A percentile compares a stretch with the other conserved stretches of the same genome.
These are phyloP conservation scores for Crocuta crocuta DNA, from an alignment of 2,113 vertebrate genomes.

Conservation along the genomic window DNA sequence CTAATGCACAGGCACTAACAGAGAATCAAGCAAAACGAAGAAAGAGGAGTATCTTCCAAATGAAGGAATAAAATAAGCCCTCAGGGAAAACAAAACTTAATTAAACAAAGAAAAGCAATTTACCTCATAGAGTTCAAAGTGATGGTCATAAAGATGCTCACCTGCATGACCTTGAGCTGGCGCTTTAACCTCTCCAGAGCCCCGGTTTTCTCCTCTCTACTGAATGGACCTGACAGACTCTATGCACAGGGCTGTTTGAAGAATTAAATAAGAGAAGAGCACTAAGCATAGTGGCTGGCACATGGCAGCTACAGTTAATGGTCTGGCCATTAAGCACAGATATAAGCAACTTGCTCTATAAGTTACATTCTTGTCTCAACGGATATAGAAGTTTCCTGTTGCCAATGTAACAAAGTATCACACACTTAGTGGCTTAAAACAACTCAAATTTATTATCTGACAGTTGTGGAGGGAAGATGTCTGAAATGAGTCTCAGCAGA, in stretches of 20 bases:
- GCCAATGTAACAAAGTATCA: neutral
- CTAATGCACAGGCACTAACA: neutral
- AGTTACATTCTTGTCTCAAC: neutral
- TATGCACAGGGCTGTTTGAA: neutral
- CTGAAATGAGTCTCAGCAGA: neutral
- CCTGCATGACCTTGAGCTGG: neutral
- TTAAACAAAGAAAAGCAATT: neutral
- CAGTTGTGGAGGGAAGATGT: neutral
- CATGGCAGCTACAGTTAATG: accelerated
- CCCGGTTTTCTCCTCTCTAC: neutral
- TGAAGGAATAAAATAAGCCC: neutral
- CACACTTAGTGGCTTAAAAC: neutral
- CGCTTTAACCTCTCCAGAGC: neutral
- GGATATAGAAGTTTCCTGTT: neutral
- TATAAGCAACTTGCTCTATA: neutral
- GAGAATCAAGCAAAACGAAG: neutral
- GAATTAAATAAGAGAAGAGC: neutral
- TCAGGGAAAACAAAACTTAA: neutral
- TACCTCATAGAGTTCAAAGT: neutral
- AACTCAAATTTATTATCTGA: neutral
- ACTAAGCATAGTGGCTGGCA: neutral
- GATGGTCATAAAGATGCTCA: neutral
- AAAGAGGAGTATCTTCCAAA: neutral
- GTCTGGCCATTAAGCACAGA: neutral
- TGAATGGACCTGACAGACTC: neutral